Percentiles rank a stretch among this genome's conserved stretches.
These are phyloP conservation scores for Serrognathus titanus DNA, from an alignment of 2,888 invertebrate genomes.

Conservation along the genomic window DNA sequence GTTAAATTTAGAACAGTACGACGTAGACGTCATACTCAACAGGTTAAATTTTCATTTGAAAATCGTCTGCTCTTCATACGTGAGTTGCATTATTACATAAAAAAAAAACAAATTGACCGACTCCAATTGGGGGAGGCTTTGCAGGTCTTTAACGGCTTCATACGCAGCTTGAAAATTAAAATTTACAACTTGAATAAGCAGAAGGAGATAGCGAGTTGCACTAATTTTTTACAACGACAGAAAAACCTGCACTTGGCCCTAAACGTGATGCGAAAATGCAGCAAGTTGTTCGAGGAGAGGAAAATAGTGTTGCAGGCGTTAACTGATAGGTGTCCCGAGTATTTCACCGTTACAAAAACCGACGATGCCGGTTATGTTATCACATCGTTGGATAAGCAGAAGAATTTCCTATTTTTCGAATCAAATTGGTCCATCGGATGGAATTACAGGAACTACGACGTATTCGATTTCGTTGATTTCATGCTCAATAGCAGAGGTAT, in stretches of 20 bases:
- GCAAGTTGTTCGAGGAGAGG: constrained; percentile 11
- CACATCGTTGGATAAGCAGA: constrained; percentile 2
- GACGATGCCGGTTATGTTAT: constrained; percentile 13
- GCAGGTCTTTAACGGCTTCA: constrained; percentile 7
- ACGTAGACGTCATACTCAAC: constrained; percentile 13
- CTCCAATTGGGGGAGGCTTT: neutral
- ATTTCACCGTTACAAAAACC: constrained; percentile 7
- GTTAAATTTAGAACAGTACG: constrained; percentile 10
- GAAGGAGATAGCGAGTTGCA: constrained; percentile 12
- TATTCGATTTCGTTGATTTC: constrained; percentile 13
- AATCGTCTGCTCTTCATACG: constrained; percentile 11
- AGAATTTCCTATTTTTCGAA: constrained; percentile 12
- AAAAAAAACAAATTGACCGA: neutral
- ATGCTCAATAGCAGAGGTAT: constrained; percentile 12
- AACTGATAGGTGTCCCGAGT: neutral
- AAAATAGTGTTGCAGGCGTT: constrained; percentile 5
- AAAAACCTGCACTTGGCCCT: constrained; percentile 12
- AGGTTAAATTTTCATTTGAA: constrained; percentile 12
- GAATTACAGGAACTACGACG: constrained; percentile 9
- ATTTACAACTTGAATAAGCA: constrained; percentile 10
- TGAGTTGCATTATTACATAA: neutral
- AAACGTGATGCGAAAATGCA: constrained; percentile 12
- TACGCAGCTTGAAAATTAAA: constrained; percentile 11
- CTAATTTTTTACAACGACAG: constrained; percentile 11
- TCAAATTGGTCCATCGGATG: constrained; percentile 14